phyloP scores from a whole-genome alignment of 2,113 vertebrate genomes.

The Sylvicapra grimmia region DNA sequence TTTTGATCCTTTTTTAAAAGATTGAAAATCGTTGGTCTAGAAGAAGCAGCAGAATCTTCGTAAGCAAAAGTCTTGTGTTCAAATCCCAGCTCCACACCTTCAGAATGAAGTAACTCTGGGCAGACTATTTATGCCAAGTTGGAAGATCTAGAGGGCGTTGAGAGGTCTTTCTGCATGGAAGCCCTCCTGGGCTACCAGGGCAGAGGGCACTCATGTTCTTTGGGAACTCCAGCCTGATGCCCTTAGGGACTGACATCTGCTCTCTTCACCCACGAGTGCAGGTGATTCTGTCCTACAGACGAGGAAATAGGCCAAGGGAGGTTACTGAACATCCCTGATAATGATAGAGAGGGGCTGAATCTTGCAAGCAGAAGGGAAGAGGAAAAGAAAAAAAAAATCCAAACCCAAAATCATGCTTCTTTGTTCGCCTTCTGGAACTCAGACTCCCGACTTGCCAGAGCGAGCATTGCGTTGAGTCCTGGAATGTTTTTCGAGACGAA shows the following conservation, averaged over 20 bases:
- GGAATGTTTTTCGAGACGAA: conserved; percentile 18
- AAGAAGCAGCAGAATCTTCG: not conserved
- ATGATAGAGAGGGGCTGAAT: not conserved
- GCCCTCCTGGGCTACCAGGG: not conserved
- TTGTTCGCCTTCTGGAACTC: conserved; percentile 17
- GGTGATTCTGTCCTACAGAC: not conserved
- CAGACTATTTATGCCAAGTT: fast-evolving
- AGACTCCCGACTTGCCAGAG: not conserved
- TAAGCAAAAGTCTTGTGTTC: not conserved
- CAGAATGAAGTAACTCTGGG: not conserved
- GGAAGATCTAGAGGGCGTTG: too few relatives aligned
- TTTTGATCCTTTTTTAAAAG: not conserved
- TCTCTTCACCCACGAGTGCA: too few relatives aligned
- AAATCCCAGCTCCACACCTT: not conserved
- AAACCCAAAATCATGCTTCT: not conserved
- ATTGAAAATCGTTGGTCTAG: not conserved
- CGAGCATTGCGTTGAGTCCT: not conserved
- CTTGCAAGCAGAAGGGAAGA: not conserved
- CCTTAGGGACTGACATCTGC: not conserved
- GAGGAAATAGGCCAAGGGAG: not conserved
- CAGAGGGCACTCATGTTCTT: not conserved
- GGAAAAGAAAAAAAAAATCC: not conserved
- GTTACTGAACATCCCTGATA: not conserved
- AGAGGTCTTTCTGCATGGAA: not conserved
- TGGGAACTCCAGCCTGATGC: not conserved